These are phyloP conservation scores for Anolis carolinensis DNA, from an alignment of 2,113 vertebrate species.

Conservation along the genomic window DNA sequence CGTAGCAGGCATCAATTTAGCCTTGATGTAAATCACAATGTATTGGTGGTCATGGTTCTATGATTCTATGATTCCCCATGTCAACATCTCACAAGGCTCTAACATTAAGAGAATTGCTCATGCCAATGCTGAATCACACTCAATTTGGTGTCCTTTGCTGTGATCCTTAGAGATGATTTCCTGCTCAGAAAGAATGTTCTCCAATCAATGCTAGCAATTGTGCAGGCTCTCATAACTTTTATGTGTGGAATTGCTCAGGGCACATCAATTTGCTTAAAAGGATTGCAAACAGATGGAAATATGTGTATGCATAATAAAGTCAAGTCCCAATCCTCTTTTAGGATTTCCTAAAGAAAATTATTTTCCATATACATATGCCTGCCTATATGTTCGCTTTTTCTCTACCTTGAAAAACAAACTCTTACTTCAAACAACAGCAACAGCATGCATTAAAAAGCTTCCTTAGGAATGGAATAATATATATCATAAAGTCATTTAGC, in stretches of 20 bases:
- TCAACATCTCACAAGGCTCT: slow-evolving; percentile 8
- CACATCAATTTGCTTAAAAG: background rate
- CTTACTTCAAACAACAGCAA: background rate
- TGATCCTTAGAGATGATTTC: slow-evolving; percentile 17
- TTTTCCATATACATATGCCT: background rate
- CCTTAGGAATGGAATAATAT: background rate
- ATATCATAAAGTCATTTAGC: background rate
- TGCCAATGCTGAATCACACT: slow-evolving; percentile 11
- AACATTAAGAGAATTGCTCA: slow-evolving; percentile 4
- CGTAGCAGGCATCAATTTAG: background rate
- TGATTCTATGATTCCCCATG: no score
- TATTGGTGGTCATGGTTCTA: slow-evolving; percentile 1
- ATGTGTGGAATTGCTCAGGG: background rate
- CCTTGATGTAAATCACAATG: background rate
- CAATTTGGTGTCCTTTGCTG: background rate
- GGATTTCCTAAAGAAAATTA: background rate
- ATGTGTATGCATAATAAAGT: background rate
- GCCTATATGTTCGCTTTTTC: background rate
- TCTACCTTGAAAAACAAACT: background rate
- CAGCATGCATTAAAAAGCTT: no score
- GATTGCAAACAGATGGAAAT: slow-evolving; percentile 12
- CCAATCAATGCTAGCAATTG: background rate
- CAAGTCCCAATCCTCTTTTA: background rate
- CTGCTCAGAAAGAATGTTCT: background rate
- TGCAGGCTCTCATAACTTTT: slow-evolving; percentile 4